Base-by-base conservation (phyloP, 2,113 vertebrate species). In the Pluvialis apricaria region DNA sequence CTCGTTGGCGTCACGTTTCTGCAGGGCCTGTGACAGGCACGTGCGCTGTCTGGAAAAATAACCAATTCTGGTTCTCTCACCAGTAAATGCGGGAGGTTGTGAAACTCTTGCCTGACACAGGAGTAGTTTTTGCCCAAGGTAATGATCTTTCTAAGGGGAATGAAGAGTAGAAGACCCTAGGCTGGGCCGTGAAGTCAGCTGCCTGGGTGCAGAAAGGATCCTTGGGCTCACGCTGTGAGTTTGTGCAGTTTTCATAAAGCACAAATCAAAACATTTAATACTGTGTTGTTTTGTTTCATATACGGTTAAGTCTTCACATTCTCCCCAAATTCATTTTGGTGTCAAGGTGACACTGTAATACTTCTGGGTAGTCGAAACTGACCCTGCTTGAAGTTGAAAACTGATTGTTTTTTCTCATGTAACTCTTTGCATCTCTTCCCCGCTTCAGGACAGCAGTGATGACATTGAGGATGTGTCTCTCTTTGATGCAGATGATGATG, bases 401-500 rank as follows among this genome's bases (percentile, higher is more conserved):
- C 0, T 0, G 14, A 2, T 42, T 29, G 1, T 7, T 16, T 60
- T 24, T 29, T 12, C 26, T 65, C 6, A 4, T 13, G 1, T 54
- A 13, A 79, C 42, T 34, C 12, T 96, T 34, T 83, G 91, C n/a
- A 22, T 95, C 92, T 58, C 87, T 90, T 95, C 60, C 83, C 69
- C 1, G 3, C n/a, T 65, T 16, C 87, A 99, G 99, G 98, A 99
- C 78, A 97, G 98, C 92, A 98, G 95, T 31, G 99, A 99, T 70
- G 99, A 99, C 54, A 98, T 97, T 26, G 98, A 99, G 91, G 99
- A 99, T 22, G 99, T 99, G 91, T 99, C 99, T 72, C 98, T 99
- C 78, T 99, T 99, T 78, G 99, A 99, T 78, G 98, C 99, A 1
- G 99, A 99, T 95, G 99, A 99, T 49, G 99, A 99, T 82, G 94